Percentiles rank a stretch among this genome's conserved stretches.
Conservation (phyloP, 1,140 invertebrate species). For the Elysia chlorotica region DNA sequence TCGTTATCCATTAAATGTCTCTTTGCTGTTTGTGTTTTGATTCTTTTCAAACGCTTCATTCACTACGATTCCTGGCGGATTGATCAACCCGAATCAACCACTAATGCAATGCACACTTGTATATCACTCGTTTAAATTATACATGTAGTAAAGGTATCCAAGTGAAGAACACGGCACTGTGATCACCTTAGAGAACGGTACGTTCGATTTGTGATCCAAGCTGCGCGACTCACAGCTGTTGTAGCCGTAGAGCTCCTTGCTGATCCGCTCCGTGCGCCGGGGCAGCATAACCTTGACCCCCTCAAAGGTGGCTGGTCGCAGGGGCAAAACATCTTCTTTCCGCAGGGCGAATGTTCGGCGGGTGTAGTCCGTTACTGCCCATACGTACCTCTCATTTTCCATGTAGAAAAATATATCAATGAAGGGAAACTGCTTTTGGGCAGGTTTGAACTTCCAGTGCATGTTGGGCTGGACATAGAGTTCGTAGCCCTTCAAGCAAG, state of each 20-base stretch:
- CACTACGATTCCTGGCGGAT: too few relatives aligned
- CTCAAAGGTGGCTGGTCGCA: neutral
- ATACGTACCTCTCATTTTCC: neutral
- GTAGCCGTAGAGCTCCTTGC: neutral
- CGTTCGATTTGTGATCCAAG: neutral
- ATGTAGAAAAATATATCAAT: neutral
- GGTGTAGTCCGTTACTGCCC: neutral
- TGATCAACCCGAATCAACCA: too few relatives aligned
- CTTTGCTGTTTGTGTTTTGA: too few relatives aligned
- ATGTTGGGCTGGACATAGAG: neutral
- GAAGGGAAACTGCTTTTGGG: neutral
- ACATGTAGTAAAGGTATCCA: neutral
- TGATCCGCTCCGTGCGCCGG: neutral
- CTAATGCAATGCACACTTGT: too few relatives aligned
- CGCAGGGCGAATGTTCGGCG: neutral
- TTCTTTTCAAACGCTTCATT: too few relatives aligned
- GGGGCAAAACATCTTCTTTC: neutral
- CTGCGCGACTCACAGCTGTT: neutral
- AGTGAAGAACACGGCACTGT: neutral
- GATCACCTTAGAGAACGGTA: neutral
- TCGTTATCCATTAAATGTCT: too few relatives aligned
- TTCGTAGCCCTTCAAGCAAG: conserved; percentile 12
- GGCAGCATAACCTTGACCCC: neutral
- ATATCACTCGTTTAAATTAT: too few relatives aligned
- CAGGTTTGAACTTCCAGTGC: neutral